phyloP scores from a whole-genome alignment of 2,113 vertebrate species.

The Amphiprion percula region DNA sequence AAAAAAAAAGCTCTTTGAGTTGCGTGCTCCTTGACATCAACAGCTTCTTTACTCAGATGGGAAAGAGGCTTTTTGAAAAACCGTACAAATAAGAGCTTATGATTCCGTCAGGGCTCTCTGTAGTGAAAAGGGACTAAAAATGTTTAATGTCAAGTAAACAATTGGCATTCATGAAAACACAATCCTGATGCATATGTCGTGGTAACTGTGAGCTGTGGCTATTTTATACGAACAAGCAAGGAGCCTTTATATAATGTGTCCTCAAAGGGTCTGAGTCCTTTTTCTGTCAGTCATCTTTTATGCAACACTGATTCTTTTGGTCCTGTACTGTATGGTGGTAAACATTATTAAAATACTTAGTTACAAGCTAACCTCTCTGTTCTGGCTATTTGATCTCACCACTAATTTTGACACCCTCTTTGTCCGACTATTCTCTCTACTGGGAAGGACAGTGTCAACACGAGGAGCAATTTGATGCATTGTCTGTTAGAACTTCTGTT shows the following conservation, averaged over 20 bases:
- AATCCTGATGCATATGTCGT: background rate
- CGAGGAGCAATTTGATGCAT: conserved; percentile 1
- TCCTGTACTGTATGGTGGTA: background rate
- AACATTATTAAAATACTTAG: conserved; percentile 8
- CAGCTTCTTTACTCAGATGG: conserved; percentile 7
- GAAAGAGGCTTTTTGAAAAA: conserved; percentile 9
- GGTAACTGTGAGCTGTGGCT: conserved; percentile 5
- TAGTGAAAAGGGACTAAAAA: background rate
- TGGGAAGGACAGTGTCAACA: background rate
- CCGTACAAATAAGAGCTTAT: background rate
- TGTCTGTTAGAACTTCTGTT: conserved; percentile 3
- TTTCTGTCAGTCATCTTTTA: background rate
- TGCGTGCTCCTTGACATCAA: background rate
- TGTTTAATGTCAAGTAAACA: too few relatives aligned
- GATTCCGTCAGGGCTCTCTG: background rate
- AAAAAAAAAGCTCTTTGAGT: conserved; percentile 6
- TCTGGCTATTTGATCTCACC: conserved; percentile 11
- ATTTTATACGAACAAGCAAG: conserved; percentile 38
- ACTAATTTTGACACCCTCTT: background rate
- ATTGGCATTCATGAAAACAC: background rate
- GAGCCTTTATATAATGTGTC: conserved; percentile 16
- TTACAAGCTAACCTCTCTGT: background rate
- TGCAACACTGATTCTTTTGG: background rate
- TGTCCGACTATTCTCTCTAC: background rate
- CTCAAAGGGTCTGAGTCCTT: background rate